phyloP scores from a whole-genome alignment of 1,140 invertebrate species.

The Wasmannia auropunctata region DNA sequence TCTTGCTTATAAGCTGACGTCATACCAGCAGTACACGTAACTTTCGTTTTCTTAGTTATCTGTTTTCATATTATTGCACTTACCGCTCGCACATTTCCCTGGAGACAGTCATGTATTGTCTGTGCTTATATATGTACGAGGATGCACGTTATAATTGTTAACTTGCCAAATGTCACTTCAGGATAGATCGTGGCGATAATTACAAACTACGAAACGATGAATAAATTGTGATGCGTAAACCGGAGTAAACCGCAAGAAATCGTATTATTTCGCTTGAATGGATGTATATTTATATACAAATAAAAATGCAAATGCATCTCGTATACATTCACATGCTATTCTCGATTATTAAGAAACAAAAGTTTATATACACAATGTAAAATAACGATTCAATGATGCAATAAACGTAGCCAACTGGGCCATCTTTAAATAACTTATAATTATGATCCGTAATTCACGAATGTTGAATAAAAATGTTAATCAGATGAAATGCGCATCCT shows the following conservation, averaged over 20 bases:
- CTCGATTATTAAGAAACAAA: background rate
- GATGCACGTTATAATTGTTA: background rate
- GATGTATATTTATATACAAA: background rate
- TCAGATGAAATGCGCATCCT: background rate
- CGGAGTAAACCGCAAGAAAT: background rate
- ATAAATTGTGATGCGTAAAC: background rate
- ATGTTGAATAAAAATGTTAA: background rate
- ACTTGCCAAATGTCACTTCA: background rate
- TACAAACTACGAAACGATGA: background rate
- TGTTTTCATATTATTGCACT: conserved; percentile 16
- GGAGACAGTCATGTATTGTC: background rate
- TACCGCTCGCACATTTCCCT: background rate
- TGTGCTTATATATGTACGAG: background rate
- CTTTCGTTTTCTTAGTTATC: background rate
- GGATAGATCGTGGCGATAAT: background rate
- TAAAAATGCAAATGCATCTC: background rate
- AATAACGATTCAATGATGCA: background rate
- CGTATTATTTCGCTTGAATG: background rate
- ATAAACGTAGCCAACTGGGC: background rate
- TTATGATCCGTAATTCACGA: background rate
- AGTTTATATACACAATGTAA: background rate
- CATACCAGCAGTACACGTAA: background rate
- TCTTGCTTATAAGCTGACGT: background rate
- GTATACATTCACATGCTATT: background rate
- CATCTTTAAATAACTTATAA: background rate